Percentiles rank a stretch among this genome's conserved stretches.
These are phyloP conservation scores for Heliconius eleuchia DNA, from an alignment of 1,140 invertebrate genomes.

Conservation along the genomic window DNA sequence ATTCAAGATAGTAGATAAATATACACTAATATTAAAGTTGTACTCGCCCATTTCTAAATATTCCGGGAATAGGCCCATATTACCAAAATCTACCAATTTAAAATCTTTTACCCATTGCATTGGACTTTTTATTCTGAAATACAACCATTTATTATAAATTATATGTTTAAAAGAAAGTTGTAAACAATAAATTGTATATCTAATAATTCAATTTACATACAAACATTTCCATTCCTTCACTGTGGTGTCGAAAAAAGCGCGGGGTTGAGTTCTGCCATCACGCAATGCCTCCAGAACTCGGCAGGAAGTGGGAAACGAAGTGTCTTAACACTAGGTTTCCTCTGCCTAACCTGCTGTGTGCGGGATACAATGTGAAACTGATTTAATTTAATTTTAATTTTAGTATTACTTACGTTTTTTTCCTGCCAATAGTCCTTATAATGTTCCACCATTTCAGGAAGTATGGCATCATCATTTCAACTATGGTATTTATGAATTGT, in stretches of 20 bases:
- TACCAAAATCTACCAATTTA: conserved; percentile 93
- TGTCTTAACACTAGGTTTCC: too few relatives aligned
- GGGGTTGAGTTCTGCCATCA: too few relatives aligned
- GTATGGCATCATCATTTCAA: conserved; percentile 89
- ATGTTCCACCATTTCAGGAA: conserved; percentile 89
- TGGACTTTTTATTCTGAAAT: conserved; percentile 70
- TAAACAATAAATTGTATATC: not conserved
- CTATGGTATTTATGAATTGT: conserved; percentile 95
- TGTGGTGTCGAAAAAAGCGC: too few relatives aligned
- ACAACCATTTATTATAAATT: not conserved
- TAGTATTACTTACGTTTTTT: conserved; percentile 57
- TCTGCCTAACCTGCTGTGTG: too few relatives aligned
- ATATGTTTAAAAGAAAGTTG: not conserved
- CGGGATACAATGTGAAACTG: too few relatives aligned
- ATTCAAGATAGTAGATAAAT: not conserved
- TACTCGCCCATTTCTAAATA: conserved; percentile 97
- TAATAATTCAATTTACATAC: not conserved
- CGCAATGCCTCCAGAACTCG: too few relatives aligned
- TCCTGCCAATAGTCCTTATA: conserved; percentile 80
- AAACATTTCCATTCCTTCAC: not conserved
- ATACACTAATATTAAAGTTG: not conserved
- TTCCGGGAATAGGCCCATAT: conserved; percentile 96
- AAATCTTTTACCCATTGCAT: conserved; percentile 95
- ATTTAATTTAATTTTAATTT: too few relatives aligned
- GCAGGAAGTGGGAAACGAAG: too few relatives aligned